A percentile compares a stretch with the other conserved stretches of the same genome.
phyloP scores from a whole-genome alignment of 2,113 vertebrate genomes.

The Toxotes jaculatrix region DNA sequence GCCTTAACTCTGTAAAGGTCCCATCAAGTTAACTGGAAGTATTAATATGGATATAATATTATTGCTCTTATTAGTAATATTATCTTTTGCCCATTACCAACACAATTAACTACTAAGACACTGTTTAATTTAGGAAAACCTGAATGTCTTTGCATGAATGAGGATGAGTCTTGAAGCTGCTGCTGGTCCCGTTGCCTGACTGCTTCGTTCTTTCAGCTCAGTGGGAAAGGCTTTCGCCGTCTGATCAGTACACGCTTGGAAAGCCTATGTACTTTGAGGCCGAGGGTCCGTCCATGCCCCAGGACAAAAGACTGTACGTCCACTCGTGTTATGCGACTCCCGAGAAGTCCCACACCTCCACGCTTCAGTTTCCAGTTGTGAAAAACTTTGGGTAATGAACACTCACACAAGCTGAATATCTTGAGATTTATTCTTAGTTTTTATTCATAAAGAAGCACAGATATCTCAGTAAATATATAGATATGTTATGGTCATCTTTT shows the following conservation, averaged over 20 bases:
- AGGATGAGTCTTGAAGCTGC: neutral
- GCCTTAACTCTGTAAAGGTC: neutral
- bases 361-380: slow-evolving; percentile 71
- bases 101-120: too few species aligned
- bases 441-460: neutral
- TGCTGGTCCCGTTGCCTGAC: neutral
- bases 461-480: fast-evolving
- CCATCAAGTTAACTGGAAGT: neutral
- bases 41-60: neutral
- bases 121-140: neutral
- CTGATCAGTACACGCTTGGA: slow-evolving; percentile 63
- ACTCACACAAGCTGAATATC: neutral
- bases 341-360: slow-evolving; percentile 55
- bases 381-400: slow-evolving; percentile 79
- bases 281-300: slow-evolving; percentile 34
- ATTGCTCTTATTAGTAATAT: neutral
- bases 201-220: slow-evolving; percentile 56
- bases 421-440: neutral
- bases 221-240: slow-evolving; percentile 72
- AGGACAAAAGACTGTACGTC: slow-evolving; percentile 73
- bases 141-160: neutral
- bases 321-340: slow-evolving; percentile 74
- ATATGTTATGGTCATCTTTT: neutral
- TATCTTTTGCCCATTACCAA: neutral
- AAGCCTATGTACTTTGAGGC: slow-evolving; percentile 81